Conservation (phyloP, 2,113 vertebrate genomes). For the Acinonyx jubatus region DNA sequence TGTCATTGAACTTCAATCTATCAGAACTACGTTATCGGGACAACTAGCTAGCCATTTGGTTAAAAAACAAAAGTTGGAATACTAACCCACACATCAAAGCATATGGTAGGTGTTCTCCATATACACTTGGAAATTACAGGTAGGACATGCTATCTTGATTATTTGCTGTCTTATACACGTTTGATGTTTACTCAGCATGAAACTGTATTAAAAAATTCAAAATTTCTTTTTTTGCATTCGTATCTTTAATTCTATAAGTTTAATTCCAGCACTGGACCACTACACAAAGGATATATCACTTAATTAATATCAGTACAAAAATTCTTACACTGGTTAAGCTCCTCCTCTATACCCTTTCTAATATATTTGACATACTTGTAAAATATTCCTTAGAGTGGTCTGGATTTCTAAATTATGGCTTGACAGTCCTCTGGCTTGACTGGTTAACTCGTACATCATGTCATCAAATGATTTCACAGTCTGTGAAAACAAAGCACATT, state of each 20-base stretch:
- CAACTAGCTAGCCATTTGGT: neutral
- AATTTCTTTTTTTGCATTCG: neutral
- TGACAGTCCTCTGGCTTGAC: slow-evolving; percentile 88
- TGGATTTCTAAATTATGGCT: slow-evolving; percentile 91
- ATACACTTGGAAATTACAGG: neutral
- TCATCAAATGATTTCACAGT: slow-evolving; percentile 89
- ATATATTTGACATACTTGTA: slow-evolving; percentile 86
- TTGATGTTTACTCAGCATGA: neutral
- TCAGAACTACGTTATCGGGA: neutral
- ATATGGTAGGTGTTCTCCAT: neutral
- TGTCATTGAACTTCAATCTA: neutral
- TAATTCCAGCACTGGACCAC: slow-evolving; percentile 27
- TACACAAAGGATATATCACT: neutral
- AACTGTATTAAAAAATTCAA: neutral
- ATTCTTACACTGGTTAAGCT: neutral
- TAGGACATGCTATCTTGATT: neutral
- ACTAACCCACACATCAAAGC: neutral
- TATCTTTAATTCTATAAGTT: neutral
- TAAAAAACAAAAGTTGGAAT: neutral
- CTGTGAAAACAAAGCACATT: slow-evolving; percentile 83
- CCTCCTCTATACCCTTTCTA: neutral
- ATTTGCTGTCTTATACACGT: neutral
- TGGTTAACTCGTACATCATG: slow-evolving; percentile 90
- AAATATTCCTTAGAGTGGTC: slow-evolving; percentile 86
- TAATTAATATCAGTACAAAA: neutral